Evolutionary conservation across 2,797 vertebrate genomes (phyloP).

Genomic region (Darevskia mixta): DNA sequence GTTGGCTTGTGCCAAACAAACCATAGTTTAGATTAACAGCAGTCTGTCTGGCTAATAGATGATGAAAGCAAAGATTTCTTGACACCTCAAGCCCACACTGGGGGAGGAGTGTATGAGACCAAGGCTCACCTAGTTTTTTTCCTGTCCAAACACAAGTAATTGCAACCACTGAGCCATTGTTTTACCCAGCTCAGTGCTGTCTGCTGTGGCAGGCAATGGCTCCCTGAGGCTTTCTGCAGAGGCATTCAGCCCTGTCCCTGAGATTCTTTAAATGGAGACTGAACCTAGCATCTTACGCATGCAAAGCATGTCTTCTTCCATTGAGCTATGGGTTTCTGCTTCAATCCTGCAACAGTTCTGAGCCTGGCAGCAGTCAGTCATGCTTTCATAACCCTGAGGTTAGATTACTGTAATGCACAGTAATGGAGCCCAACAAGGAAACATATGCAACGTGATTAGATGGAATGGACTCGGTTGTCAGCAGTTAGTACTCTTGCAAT

Average conservation of each 20-base stretch:
- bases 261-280: background rate
- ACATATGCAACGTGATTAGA: background rate
- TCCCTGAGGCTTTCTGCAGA: background rate
- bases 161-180: no score
- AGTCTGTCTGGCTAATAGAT: no score
- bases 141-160: background rate
- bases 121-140: no score
- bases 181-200: background rate
- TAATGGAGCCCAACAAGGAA: background rate
- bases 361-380: background rate
- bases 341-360: background rate
- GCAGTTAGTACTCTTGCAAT: background rate
- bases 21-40: no score
- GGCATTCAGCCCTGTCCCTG: background rate
- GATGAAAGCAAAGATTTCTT: no score
- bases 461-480: conserved; percentile 6
- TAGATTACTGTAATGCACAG: background rate
- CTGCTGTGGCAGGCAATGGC: background rate
- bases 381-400: background rate
- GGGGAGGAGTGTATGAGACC: no score
- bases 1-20: no score
- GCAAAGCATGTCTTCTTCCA: background rate
- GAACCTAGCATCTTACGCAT: background rate
- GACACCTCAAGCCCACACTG: no score
- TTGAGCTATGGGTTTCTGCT: background rate